Percentiles rank a stretch among this genome's conserved stretches.
phyloP scores from a whole-genome alignment of 2,113 vertebrate species.

The Hippocampus guttulatus region DNA sequence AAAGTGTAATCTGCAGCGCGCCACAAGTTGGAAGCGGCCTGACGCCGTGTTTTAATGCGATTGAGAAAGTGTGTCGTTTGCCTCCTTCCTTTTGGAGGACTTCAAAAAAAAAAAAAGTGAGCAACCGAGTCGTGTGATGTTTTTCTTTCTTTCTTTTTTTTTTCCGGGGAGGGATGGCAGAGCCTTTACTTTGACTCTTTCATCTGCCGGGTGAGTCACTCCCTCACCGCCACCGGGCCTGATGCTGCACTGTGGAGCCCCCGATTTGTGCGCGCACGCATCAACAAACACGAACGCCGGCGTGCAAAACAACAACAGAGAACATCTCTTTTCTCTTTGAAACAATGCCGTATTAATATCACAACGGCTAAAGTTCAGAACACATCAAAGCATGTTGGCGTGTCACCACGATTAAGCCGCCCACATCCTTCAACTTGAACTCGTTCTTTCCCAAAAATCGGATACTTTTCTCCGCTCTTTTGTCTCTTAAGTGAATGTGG shows the following conservation, averaged over 20 bases:
- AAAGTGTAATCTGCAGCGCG: slow-evolving; percentile 61
- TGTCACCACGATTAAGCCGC: neutral
- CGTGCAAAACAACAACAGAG: slow-evolving; percentile 17
- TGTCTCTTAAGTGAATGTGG: slow-evolving; percentile 63
- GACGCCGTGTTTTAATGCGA: slow-evolving; percentile 69
- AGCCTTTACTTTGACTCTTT: slow-evolving; percentile 70
- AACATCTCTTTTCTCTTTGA: slow-evolving; percentile 3
- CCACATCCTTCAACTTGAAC: slow-evolving; percentile 19
- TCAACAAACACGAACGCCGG: slow-evolving; percentile 25
- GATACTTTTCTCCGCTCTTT: slow-evolving; percentile 79
- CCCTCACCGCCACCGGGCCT: slow-evolving; percentile 52
- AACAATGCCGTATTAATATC: slow-evolving; percentile 25
- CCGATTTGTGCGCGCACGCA: slow-evolving; percentile 27
- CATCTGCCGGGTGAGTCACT: slow-evolving; percentile 68
- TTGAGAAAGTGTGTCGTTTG: slow-evolving; percentile 67
- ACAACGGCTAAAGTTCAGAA: slow-evolving; percentile 11
- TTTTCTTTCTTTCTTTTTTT: slow-evolving; percentile 36
- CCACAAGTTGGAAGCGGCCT: slow-evolving; percentile 66
- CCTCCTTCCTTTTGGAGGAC: slow-evolving; percentile 66
- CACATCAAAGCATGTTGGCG: neutral
- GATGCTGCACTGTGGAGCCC: slow-evolving; percentile 54
- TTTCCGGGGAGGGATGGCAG: slow-evolving; percentile 44
- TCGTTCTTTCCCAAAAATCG: slow-evolving; percentile 68
- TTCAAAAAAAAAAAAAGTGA: slow-evolving; percentile 54
- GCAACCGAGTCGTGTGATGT: slow-evolving; percentile 65